Evolutionary conservation across 2,797 vertebrate species (phyloP), one percentile per base, ranked within the genome.

Genomic region (Telmatherina bonti): DNA sequence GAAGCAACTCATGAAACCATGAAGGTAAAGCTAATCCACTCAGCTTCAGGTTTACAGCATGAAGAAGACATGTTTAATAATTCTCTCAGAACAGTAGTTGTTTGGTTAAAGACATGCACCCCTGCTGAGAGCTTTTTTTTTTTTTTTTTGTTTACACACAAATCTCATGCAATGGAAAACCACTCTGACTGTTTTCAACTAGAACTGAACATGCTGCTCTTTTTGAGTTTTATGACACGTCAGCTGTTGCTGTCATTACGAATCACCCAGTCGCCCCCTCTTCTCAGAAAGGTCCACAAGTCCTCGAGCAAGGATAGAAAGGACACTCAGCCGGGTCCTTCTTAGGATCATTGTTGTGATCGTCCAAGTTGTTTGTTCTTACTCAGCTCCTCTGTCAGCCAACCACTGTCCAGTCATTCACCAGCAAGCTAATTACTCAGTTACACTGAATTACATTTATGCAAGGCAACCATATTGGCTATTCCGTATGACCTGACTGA

Each of bases 251-350:
- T 71, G 58, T 47, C 74, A 29, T 66, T 51, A 41, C 65, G 78
- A 68, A 67, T 76, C 60, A 57, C 26, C 57, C 58, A 53, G 78
- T 53, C n/a, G 61, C 56, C 62, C 54, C 62, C 36, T 78, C 61
- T 71, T 45, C 82, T 86, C 69, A 78, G 67, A 73, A 76, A 86
- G 69, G 33, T 70, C 83, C 81, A 67, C 1, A 55, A 81, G 72
- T 87, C 85, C 79, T 87, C 76, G 76, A 89, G 91, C 81, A 86
- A 89, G 84, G 76, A 81, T 62, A 60, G 78, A 84, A 76, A 86
- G 89, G 86, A 82, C 84, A 80, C 84, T 89, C 71, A 85, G 86
- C 62, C 72, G 61, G 80, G 79, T 82, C 83, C 85, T 90, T 86
- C 83, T 83, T 54, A 59, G 81, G 78, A 78, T 87, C 85, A 87